phyloP scores from a whole-genome alignment of 2,113 vertebrate species.

The Oenanthe melanoleuca region DNA sequence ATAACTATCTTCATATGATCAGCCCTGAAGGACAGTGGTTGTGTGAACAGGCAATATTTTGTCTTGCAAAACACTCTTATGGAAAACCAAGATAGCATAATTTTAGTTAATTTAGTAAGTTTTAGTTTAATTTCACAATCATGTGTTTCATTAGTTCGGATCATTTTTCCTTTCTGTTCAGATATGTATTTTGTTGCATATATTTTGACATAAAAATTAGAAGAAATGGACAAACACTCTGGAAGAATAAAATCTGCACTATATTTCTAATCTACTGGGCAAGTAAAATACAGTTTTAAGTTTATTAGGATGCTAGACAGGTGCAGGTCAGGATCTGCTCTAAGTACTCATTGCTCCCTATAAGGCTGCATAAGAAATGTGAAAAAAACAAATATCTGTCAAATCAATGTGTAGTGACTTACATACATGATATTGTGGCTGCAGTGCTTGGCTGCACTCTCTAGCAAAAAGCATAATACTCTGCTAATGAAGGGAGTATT shows the following conservation, averaged over 20 bases:
- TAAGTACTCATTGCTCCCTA: neutral
- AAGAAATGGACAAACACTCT: neutral
- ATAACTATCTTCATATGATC: neutral
- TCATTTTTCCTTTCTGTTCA: neutral
- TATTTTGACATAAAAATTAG: neutral
- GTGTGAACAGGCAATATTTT: neutral
- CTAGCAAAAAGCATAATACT: neutral
- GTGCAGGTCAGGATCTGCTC: neutral
- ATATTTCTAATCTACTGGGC: neutral
- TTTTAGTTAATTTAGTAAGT: neutral
- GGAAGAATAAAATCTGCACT: neutral
- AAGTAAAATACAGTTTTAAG: neutral
- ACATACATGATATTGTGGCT: neutral
- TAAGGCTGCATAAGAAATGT: neutral
- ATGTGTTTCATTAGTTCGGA: neutral
- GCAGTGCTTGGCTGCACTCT: neutral
- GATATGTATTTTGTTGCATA: neutral
- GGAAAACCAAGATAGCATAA: neutral
- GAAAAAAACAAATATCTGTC: neutral
- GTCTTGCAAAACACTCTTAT: neutral
- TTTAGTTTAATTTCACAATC: neutral
- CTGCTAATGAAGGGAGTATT: fast-evolving
- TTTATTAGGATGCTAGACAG: neutral
- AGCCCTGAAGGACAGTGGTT: neutral
- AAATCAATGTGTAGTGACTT: neutral